These are phyloP conservation scores for Monoplex corrugatus DNA, from an alignment of 2,888 invertebrate genomes.

Conservation along the genomic window DNA sequence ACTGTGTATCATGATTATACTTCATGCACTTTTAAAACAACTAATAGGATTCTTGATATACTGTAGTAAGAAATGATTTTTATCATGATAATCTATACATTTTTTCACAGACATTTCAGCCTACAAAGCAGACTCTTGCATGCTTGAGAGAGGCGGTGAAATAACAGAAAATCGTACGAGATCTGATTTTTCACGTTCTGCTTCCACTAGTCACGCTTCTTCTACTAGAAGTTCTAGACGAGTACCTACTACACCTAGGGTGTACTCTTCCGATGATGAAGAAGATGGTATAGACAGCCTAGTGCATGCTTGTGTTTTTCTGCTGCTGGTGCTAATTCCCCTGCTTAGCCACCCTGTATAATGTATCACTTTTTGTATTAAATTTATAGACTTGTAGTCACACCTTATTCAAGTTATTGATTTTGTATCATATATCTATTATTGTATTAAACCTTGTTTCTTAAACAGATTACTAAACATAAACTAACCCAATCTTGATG, in stretches of 20 bases:
- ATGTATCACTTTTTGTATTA: too few species aligned
- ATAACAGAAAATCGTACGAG: background rate
- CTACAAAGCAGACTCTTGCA: conserved; percentile 38
- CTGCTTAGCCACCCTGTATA: too few species aligned
- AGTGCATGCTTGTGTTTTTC: background rate
- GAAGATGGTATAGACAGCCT: conserved; percentile 30
- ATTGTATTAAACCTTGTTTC: too few species aligned
- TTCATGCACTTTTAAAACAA: too few species aligned
- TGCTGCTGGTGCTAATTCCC: background rate
- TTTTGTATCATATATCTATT: too few species aligned
- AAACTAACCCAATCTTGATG: too few species aligned
- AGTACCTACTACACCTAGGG: conserved; percentile 28
- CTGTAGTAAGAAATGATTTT: too few species aligned
- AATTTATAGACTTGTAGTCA: too few species aligned
- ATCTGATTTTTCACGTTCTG: conserved; percentile 1
- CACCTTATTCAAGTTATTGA: too few species aligned
- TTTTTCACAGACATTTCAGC: conserved; percentile 15
- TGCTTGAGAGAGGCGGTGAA: conserved; percentile 38
- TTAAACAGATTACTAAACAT: too few species aligned
- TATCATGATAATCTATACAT: background rate
- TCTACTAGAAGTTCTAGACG: background rate
- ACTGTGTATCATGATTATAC: background rate
- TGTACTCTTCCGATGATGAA: conserved; percentile 23
- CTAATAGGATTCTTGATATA: too few species aligned
- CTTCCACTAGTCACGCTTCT: background rate